Conservation (phyloP, 2,888 invertebrate genomes). For the Brachypalpus laphriformis region DNA sequence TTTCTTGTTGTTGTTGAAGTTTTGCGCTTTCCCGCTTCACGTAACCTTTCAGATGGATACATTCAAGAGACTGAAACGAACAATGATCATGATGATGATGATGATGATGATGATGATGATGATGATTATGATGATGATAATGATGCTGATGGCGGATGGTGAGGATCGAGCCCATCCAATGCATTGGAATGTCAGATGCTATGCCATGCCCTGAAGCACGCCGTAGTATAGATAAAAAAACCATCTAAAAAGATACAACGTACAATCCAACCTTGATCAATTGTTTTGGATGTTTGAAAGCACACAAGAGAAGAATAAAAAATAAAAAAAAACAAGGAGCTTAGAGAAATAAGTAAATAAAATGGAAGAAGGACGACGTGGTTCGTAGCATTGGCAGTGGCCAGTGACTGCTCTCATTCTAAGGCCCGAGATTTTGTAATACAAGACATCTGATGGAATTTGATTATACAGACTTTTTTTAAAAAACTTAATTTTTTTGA, state of each 20-base stretch:
- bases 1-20: conserved; percentile 54
- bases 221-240: conserved; percentile 15
- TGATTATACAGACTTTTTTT: conserved; percentile 2
- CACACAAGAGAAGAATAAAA: background rate
- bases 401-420: conserved; percentile 7
- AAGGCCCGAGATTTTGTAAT: conserved; percentile 36
- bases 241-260: conserved; percentile 3
- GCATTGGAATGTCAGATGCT: conserved; percentile 70
- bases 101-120: background rate
- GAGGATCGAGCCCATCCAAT: conserved; percentile 57
- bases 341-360: conserved; percentile 23
- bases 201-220: conserved; percentile 59
- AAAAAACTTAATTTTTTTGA: background rate
- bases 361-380: conserved; percentile 17
- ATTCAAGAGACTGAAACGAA: conserved; percentile 35
- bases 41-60: conserved; percentile 51
- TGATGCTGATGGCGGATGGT: conserved; percentile 43
- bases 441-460: conserved; percentile 21
- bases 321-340: conserved; percentile 3
- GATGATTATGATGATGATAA: too few relatives aligned
- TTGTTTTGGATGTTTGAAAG: conserved; percentile 44
- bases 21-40: conserved; percentile 51
- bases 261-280: conserved; percentile 59
- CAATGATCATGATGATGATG: conserved; percentile 6
- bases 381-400: background rate